phyloP scores from a whole-genome alignment of 1,140 invertebrate species.

The Bombus cullumanus region DNA sequence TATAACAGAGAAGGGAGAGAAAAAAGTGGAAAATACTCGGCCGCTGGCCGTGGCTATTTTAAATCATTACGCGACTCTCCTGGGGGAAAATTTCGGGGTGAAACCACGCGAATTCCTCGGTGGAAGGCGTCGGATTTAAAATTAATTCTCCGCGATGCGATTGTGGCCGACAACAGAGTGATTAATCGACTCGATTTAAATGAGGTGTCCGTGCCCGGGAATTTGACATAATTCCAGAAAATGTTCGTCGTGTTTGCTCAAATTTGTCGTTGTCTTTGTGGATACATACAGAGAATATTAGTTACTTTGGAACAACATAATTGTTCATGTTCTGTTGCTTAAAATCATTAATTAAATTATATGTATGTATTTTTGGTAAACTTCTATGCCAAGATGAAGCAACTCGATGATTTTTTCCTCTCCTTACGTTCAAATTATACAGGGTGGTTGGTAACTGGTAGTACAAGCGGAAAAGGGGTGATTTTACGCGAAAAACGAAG shows the following conservation, averaged over 20 bases:
- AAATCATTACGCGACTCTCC: slow-evolving; percentile 20
- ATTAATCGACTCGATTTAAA: slow-evolving; percentile 30
- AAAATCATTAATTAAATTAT: too few relatives aligned
- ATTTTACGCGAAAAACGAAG: too few relatives aligned
- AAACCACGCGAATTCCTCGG: background rate
- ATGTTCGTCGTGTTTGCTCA: background rate
- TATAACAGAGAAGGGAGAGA: background rate
- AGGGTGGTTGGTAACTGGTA: too few relatives aligned
- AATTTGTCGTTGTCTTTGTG: background rate
- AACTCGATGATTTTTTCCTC: background rate
- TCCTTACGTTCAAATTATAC: background rate
- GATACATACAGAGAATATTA: background rate
- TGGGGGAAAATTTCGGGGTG: background rate
- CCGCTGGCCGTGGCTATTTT: background rate
- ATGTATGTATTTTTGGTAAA: too few relatives aligned
- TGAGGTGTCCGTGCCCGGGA: background rate
- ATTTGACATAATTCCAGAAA: background rate
- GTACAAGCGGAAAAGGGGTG: too few relatives aligned
- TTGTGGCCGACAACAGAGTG: slow-evolving; percentile 22
- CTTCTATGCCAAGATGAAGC: background rate
- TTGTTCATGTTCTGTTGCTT: too few relatives aligned
- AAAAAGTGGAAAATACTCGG: background rate
- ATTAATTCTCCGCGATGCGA: slow-evolving; percentile 30
- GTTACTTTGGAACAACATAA: background rate
- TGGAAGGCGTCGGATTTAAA: slow-evolving; percentile 30